A percentile compares a stretch with the other conserved stretches of the same genome.
These are phyloP conservation scores for Malurus splendens DNA, from an alignment of 2,797 vertebrate genomes.

Conservation along the genomic window DNA sequence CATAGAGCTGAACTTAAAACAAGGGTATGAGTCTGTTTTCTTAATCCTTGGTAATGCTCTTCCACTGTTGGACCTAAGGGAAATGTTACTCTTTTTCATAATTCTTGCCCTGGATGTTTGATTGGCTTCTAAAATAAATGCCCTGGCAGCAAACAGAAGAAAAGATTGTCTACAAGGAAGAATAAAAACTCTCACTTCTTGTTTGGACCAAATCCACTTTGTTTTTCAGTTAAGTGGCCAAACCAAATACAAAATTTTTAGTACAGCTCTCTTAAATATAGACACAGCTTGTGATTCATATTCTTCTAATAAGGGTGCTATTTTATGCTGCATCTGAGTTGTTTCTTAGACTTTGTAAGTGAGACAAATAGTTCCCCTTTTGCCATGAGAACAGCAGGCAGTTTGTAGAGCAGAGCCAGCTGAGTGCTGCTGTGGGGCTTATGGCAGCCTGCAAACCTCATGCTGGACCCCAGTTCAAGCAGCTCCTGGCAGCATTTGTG, in stretches of 20 bases:
- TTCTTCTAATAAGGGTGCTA: not conserved
- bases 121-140: conserved; percentile 13
- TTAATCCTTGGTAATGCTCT: not conserved
- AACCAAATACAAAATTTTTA: not conserved
- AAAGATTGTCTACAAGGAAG: conserved; percentile 12
- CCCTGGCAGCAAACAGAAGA: conserved; percentile 5
- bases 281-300: not conserved
- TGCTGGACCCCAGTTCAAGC: not conserved
- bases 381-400: not conserved
- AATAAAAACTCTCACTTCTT: not conserved
- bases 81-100: not conserved
- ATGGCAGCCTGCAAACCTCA: not conserved
- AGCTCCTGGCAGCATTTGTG: not conserved
- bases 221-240: conserved; percentile 22
- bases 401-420: not conserved
- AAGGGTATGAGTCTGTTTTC: not conserved
- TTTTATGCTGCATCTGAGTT: not conserved
- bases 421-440: not conserved
- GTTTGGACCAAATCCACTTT: conserved; percentile 19
- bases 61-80: not conserved
- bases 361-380: not conserved
- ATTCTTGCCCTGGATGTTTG: not conserved
- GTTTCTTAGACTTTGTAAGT: conserved; percentile 13
- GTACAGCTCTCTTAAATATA: not conserved
- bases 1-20: not conserved